Evolutionary conservation across 2,888 invertebrate species (phyloP).

Genomic region (Limnephilus auricula): DNA sequence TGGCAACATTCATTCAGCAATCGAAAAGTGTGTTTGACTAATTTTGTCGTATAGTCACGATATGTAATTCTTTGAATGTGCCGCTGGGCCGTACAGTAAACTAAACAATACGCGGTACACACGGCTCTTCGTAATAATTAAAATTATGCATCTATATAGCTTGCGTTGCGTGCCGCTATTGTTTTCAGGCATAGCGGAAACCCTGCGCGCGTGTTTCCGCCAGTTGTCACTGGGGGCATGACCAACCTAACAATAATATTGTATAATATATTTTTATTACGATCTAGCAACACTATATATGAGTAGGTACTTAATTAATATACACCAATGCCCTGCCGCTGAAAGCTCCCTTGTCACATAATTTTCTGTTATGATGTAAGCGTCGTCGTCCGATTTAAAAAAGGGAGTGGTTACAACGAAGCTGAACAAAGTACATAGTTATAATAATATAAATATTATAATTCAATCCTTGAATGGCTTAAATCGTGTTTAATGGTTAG

Average conservation of each 20-base stretch:
- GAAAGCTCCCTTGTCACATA: no score
- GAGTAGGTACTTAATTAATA: neutral
- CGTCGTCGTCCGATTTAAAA: no score
- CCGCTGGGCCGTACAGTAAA: conserved; percentile 36
- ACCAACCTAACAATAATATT: conserved; percentile 21
- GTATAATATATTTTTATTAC: neutral
- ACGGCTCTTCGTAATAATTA: conserved; percentile 28
- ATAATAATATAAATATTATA: no score
- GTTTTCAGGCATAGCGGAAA: conserved; percentile 61
- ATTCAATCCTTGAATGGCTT: no score
- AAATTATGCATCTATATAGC: conserved; percentile 38
- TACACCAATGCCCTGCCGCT: neutral
- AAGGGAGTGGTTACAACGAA: no score
- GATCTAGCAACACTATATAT: neutral
- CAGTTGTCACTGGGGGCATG: conserved; percentile 45
- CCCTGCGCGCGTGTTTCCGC: conserved; percentile 62
- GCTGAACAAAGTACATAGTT: no score
- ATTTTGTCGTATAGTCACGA: conserved; percentile 34
- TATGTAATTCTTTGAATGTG: conserved; percentile 31
- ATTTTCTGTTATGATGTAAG: no score
- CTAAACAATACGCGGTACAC: conserved; percentile 16
- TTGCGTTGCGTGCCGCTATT: conserved; percentile 63
- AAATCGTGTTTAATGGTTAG: no score
- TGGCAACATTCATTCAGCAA: neutral
- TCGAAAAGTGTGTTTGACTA: neutral